Evolutionary conservation across 2,797 vertebrate genomes (phyloP).

Genomic region (Enteromius argenteus): DNA sequence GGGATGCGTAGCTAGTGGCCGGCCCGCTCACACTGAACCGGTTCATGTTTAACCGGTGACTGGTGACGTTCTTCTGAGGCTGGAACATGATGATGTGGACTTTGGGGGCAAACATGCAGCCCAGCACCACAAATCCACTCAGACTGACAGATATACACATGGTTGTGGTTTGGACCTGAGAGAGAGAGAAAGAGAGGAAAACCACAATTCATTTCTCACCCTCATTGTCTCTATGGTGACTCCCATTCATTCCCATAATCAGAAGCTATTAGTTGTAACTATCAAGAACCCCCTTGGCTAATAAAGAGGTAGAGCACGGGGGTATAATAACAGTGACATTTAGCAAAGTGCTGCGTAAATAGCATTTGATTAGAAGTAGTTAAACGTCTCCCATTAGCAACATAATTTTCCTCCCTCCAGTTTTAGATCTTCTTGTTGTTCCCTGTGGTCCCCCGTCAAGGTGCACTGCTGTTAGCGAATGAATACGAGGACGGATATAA

Average conservation of each 20-base stretch:
- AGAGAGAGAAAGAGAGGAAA: constrained; percentile 47
- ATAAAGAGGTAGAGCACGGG: constrained; percentile 47
- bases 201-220: constrained; percentile 37
- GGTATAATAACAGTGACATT: constrained; percentile 61
- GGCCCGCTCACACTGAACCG: constrained; percentile 96
- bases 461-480: constrained; percentile 31
- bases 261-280: constrained; percentile 46
- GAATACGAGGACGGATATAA: constrained; percentile 36
- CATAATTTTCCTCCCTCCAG: constrained; percentile 49
- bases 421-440: constrained; percentile 37
- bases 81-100: constrained; percentile 99
- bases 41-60: constrained; percentile 95
- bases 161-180: constrained; percentile 96
- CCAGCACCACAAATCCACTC: constrained; percentile 97
- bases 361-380: constrained; percentile 61
- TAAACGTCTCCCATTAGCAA: constrained; percentile 57
- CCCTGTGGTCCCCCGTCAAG: constrained; percentile 26
- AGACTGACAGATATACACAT: constrained; percentile 99
- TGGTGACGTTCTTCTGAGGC: constrained; percentile 98
- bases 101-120: constrained; percentile 97
- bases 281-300: constrained; percentile 28
- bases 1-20: constrained; percentile 89
- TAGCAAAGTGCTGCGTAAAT: constrained; percentile 58
- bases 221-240: constrained; percentile 39
- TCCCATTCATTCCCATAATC: constrained; percentile 54